Base-by-base conservation (phyloP, 2,888 invertebrate genomes). In the Microctonus brassicae region DNA sequence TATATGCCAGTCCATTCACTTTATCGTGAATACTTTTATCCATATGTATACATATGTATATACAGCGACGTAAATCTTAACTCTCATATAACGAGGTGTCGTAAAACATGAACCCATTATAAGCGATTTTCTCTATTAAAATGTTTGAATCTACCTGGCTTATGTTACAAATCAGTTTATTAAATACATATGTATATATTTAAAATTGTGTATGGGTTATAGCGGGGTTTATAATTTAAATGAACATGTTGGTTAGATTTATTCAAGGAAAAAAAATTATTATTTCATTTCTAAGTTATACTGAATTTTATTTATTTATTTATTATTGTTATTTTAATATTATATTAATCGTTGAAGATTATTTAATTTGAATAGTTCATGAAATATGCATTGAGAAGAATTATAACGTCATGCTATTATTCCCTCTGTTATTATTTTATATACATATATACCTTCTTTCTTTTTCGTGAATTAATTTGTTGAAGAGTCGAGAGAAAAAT, bases 51-150 rank as follows among this genome's bases (percentile, higher is more conserved):
- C 73, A 79, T n/a, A n/a, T n/a, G 29, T 29, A 29, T 29, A 29
- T 29, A 29, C 29, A 29, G n/a, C 78, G 73, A 63, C 77, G 83
- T 86, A 86, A 86, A 85, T 86, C 86, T 83, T 81, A 67, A 76
- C 79, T 76, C 76, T 78, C 81, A 82, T 86, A 86, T 29, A 29
- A 86, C 85, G 84, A 86, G 86, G 82, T 82, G 84, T 84, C 86
- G 82, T 86, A 86, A 86, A 86, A 85, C 84, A 85, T 83, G 85
- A 85, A 86, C 84, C 83, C 84, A 86, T 86, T 86, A 86, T 85
- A 83, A 79, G 76, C 76, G 79, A 26, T 76, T 76, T 80, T 78
- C 77, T 77, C 74, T 79, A 77, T 78, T 78, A 78, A 78, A 80
- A 81, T 78, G 79, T 79, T 78, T 73, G 73, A 52, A 74, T 75